Base-by-base conservation (phyloP, 2,888 invertebrate species). In the Tuta absoluta region DNA sequence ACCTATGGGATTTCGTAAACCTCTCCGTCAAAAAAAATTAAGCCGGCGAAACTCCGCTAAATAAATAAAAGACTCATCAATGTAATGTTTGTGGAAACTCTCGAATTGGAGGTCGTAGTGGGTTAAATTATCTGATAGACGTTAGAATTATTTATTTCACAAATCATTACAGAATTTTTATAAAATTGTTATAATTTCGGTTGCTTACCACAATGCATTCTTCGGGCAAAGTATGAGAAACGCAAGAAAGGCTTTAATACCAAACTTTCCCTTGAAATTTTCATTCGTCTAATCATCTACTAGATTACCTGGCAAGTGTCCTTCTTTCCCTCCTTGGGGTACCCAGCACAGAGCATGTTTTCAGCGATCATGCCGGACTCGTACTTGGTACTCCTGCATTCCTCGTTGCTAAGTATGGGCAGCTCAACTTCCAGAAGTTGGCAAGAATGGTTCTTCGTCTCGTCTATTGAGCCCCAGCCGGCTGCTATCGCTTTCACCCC, bases 261-360 rank as follows among this genome's bases (percentile, higher is more conserved):
- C n/a, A n/a, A n/a, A n/a, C 10, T 33, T 33, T 8, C 4, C 33
- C 10, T 10, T 7, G 21, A 24, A 53, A 24, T 48, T 53, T 53
- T 49, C 2, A 2, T 24, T 23, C 23, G 1, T 53, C 1, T 12
- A 2, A 5, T 51, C 21, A 59, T 14, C n/a, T 24, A 12, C 2
- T 51, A 45, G 64, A 63, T 73, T 84, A 96, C 96, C 93, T 96
- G 96, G 79, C 96, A 97, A 10, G 96, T 95, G 80, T 97, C 97
- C 75, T 93, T 95, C 69, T 93, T 89, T 1, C 97, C 97, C 57
- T 82, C 82, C 37, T 93, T 93, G 0, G 94, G 93, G 78, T 95
- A 96, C 0, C 96, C 97, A 53, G 97, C 97, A 76, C 97, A 97
- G 79, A 97, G 84, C 97, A 97, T 98, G 73, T 95, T 95, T 72